Percentiles rank a stretch among this genome's conserved stretches.
Conservation (phyloP, 2,797 vertebrate genomes). For the Spinus olivaceus region DNA sequence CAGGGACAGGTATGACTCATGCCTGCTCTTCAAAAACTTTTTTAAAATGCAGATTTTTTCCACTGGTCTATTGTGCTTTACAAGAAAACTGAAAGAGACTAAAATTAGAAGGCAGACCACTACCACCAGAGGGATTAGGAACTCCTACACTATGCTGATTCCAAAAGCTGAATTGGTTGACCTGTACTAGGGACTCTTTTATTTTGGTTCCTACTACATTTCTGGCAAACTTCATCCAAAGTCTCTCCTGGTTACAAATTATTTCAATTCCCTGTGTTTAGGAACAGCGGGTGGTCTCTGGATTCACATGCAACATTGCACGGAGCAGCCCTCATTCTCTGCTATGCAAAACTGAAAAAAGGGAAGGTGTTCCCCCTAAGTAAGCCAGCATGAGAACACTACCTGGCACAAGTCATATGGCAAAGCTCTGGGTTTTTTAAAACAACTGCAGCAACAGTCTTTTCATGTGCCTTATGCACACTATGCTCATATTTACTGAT, state of each 20-base stretch:
- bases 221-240: background rate
- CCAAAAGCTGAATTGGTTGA: slow-evolving; percentile 8
- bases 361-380: background rate
- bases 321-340: background rate
- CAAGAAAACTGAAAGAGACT: slow-evolving; percentile 31
- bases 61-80: slow-evolving; percentile 33
- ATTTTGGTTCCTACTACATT: background rate
- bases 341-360: background rate
- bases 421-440: background rate
- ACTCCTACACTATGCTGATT: background rate
- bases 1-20: slow-evolving; percentile 62
- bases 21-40: slow-evolving; percentile 32
- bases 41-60: slow-evolving; percentile 42
- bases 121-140: slow-evolving; percentile 31
- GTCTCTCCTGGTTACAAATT: slow-evolving; percentile 1
- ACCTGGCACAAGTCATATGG: background rate
- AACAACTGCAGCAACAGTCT: background rate
- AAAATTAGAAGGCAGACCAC: slow-evolving; percentile 54
- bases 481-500: background rate
- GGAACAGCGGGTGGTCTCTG: background rate
- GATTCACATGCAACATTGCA: background rate
- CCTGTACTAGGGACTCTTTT: background rate
- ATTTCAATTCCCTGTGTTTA: background rate
- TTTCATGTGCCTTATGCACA: background rate
- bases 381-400: accelerated